Evolutionary conservation across 2,888 invertebrate genomes (phyloP).

Genomic region (Agrotis exclamationis): DNA sequence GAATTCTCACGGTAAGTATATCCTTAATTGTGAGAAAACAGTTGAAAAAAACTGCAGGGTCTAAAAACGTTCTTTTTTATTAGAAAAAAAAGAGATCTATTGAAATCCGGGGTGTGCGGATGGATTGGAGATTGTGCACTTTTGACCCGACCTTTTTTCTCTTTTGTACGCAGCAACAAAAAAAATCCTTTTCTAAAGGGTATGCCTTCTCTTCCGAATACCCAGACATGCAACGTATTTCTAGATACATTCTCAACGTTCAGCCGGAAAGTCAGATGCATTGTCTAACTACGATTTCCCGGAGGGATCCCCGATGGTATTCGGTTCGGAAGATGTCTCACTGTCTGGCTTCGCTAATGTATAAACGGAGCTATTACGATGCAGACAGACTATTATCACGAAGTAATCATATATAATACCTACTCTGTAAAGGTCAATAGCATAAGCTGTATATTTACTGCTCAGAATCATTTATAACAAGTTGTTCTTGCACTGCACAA

Average conservation of each 20-base stretch:
- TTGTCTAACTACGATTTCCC: conserved; percentile 78
- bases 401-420: conserved; percentile 38
- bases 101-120: conserved; percentile 9
- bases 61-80: neutral
- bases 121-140: conserved; percentile 3
- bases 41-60: conserved; percentile 13
- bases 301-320: conserved; percentile 76
- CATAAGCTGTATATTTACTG: conserved; percentile 50
- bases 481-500: conserved; percentile 45
- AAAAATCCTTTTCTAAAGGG: conserved; percentile 19
- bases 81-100: neutral
- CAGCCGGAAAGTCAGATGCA: conserved; percentile 66
- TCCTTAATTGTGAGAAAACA: conserved; percentile 5
- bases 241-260: conserved; percentile 65
- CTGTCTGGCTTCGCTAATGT: conserved; percentile 60
- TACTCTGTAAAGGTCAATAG: conserved; percentile 56
- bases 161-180: neutral
- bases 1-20: conserved; percentile 35
- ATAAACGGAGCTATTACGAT: conserved; percentile 47
- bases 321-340: conserved; percentile 76
- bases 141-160: conserved; percentile 10
- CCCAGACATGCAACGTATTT: conserved; percentile 35
- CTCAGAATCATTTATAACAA: conserved; percentile 43
- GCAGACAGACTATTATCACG: conserved; percentile 47
- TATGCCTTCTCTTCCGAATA: conserved; percentile 13